Evolutionary conservation across 2,888 invertebrate species (phyloP), one percentile per base, ranked within the genome.

Genomic region (Plagodis dolabraria): DNA sequence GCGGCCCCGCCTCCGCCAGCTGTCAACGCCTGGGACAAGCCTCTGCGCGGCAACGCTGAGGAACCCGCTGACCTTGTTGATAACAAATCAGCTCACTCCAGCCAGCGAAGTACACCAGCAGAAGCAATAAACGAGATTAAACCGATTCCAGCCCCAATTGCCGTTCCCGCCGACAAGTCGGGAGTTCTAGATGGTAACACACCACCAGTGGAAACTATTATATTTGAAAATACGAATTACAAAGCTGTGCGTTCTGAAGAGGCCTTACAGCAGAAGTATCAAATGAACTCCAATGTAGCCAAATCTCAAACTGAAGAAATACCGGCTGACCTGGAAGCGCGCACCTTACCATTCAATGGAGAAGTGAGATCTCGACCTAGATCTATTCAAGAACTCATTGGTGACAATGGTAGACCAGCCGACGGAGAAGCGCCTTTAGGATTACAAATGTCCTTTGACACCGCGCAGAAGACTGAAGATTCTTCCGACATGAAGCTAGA

Each of bases 171-270:
- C 53, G 94, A 94, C 68, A 95, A 94, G 76, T 70, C 87, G 54
- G 93, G 94, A 35, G 94, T 95, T 0, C 85, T 96, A 36, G 96
- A 97, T 77, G 95, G 96, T 34, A 94, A 96, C 5, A 96, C 96
- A 6, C 95, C 96, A 0, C 97, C 97, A 2, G 96, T 97, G 22
- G 96, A 97, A 79, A 97, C 97, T 0, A 96, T 98, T 53, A 97
- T 98, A 67, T 98, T 98, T 80, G 98, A 98, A 80, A 98, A 98
- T 82, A 98, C 97, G 1, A 98, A 98, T 83, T 97, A 96, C 82
- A 97, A 97, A 82, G 95, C 96, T 67, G 95, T 94, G 57, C 95
- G 96, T 12, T 95, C 96, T 12, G 95, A 95, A 56, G 93, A 94
- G 60, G 94, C 93, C 36, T 93, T 95, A 62, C 96, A 96, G 82